A percentile compares a stretch with the other conserved stretches of the same genome.
Evolutionary conservation across 2,888 invertebrate species (phyloP).

Genomic region (Argynnis bischoffii): DNA sequence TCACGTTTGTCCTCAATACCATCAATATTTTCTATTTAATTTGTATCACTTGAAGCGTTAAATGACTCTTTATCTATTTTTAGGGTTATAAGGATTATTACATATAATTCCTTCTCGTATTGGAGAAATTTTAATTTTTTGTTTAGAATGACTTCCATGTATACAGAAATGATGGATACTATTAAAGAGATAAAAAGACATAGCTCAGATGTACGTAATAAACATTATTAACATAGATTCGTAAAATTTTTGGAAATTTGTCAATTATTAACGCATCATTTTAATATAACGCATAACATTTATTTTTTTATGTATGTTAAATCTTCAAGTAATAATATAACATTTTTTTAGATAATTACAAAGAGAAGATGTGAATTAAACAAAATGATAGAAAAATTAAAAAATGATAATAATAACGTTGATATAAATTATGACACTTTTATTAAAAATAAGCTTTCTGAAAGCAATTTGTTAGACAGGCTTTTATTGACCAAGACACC

Average conservation of each 20-base stretch:
- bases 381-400: conserved; percentile 41
- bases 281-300: too few species aligned
- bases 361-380: conserved; percentile 44
- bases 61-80: conserved; percentile 14
- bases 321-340: background rate
- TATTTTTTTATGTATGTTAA: too few species aligned
- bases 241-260: too few species aligned
- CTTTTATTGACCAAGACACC: conserved; percentile 45
- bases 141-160: conserved; percentile 45
- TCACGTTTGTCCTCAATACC: too few species aligned
- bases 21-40: background rate
- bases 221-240: background rate
- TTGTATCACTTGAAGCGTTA: background rate
- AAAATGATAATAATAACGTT: conserved; percentile 45
- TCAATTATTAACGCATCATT: too few species aligned
- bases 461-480: conserved; percentile 47
- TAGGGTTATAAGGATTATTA: conserved; percentile 47
- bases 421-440: conserved; percentile 37
- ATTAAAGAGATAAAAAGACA: conserved; percentile 44
- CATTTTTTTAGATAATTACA: conserved; percentile 44
- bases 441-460: conserved; percentile 42
- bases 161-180: conserved; percentile 46
- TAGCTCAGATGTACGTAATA: conserved; percentile 43
- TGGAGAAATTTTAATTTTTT: conserved; percentile 49
- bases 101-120: conserved; percentile 49